A percentile compares a stretch with the other conserved stretches of the same genome.
phyloP scores from a whole-genome alignment of 1,140 invertebrate species.

The Eurosta solidaginis region DNA sequence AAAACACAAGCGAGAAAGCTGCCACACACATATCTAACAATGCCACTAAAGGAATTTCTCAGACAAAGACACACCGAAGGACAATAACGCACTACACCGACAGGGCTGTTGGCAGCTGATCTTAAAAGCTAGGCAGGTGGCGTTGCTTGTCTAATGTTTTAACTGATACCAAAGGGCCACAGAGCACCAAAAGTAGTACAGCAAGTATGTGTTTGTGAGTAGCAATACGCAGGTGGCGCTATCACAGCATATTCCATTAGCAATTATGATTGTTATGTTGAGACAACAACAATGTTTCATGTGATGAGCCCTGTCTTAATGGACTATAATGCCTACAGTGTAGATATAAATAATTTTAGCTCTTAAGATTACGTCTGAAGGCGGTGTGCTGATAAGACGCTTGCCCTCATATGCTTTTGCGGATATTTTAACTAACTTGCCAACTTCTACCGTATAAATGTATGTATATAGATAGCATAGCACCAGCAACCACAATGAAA shows the following conservation, averaged over 20 bases:
- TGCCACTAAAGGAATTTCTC: neutral
- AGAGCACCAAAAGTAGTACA: neutral
- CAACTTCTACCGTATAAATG: no score
- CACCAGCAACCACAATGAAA: no score
- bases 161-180: neutral
- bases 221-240: neutral
- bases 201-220: no score
- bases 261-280: conserved; percentile 56
- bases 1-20: neutral
- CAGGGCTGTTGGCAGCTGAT: neutral
- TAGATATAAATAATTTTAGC: no score
- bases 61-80: neutral
- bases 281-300: no score
- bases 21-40: neutral
- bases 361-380: no score
- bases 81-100: neutral
- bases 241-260: conserved; percentile 57
- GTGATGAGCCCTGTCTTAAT: no score
- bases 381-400: no score
- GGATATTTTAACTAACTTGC: no score
- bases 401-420: no score
- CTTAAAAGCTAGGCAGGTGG: neutral
- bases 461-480: no score
- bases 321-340: no score
- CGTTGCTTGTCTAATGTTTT: neutral